Evolutionary conservation across 2,797 vertebrate species (phyloP).

Genomic region (Argyrosomus regius): DNA sequence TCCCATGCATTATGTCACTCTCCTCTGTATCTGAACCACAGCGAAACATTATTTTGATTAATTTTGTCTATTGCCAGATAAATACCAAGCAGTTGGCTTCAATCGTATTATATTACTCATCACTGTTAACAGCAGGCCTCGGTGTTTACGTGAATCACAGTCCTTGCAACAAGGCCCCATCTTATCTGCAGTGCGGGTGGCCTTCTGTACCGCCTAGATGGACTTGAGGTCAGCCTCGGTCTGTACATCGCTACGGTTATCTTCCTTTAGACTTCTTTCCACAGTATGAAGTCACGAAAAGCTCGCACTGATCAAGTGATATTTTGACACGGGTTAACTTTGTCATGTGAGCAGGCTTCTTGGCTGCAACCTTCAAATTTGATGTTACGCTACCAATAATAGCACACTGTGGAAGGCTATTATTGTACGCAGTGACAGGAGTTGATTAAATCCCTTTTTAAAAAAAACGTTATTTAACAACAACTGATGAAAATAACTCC

Average conservation of each 20-base stretch:
- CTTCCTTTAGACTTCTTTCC: constrained; percentile 17
- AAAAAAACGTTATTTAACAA: not conserved
- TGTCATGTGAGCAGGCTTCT: constrained; percentile 22
- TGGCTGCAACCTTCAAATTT: constrained; percentile 15
- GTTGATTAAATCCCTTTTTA: not conserved
- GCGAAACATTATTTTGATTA: constrained; percentile 2
- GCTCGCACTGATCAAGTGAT: constrained; percentile 34
- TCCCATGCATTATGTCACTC: constrained; percentile 17
- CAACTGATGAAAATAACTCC: not conserved
- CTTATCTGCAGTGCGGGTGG: constrained; percentile 48
- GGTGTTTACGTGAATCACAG: constrained; percentile 34
- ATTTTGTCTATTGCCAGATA: constrained; percentile 33
- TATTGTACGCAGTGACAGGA: not conserved
- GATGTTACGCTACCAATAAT: constrained; percentile 1
- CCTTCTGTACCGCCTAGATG: constrained; percentile 20
- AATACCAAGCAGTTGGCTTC: not conserved
- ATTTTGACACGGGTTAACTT: constrained; percentile 1
- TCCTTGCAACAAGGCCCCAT: constrained; percentile 52
- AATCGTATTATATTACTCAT: not conserved
- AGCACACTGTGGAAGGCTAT: not conserved
- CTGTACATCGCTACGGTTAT: constrained; percentile 6
- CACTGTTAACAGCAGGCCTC: constrained; percentile 40
- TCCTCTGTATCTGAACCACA: constrained; percentile 4
- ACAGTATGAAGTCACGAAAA: constrained; percentile 2
- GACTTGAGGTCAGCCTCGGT: constrained; percentile 40